A percentile compares a stretch with the other conserved stretches of the same genome.
Evolutionary conservation across 2,888 invertebrate genomes (phyloP).

Genomic region (Odontocolon sp.): DNA sequence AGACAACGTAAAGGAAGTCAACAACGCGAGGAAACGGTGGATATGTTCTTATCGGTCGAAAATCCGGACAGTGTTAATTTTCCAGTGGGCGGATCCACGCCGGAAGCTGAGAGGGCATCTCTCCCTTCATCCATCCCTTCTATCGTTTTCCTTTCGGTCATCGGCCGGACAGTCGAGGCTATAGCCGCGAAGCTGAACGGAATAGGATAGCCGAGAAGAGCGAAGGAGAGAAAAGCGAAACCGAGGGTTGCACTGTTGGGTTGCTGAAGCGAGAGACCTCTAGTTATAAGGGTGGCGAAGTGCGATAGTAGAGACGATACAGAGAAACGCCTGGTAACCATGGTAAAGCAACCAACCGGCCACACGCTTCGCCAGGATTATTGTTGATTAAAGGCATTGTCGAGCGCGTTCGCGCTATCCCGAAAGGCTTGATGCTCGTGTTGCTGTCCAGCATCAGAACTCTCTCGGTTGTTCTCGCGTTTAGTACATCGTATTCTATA

Average conservation of each 20-base stretch:
- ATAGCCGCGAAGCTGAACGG: conserved; percentile 30
- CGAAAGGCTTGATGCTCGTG: conserved; percentile 63
- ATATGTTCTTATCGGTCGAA: conserved; percentile 68
- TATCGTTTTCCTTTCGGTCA: conserved; percentile 11
- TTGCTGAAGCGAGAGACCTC: conserved; percentile 47
- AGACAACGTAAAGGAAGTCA: conserved; percentile 13
- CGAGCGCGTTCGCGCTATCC: conserved; percentile 61
- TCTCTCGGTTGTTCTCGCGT: conserved; percentile 44
- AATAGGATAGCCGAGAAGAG: conserved; percentile 11
- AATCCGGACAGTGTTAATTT: conserved; percentile 76
- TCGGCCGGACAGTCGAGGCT: conserved; percentile 28
- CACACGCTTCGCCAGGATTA: conserved; percentile 69
- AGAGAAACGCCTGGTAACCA: conserved; percentile 2
- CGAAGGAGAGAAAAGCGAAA: conserved; percentile 39
- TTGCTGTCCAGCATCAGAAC: conserved; percentile 41
- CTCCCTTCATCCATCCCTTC: conserved; percentile 21
- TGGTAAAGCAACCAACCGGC: conserved; percentile 35
- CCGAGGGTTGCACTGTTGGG: background rate
- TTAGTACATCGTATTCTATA: conserved; percentile 19
- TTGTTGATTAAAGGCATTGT: conserved; percentile 79
- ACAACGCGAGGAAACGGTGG: conserved; percentile 41
- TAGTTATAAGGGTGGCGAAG: conserved; percentile 54
- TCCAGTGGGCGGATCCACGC: conserved; percentile 73
- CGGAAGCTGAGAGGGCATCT: conserved; percentile 65
- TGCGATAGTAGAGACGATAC: conserved; percentile 43